Conservation (phyloP, 2,888 invertebrate species). For the Apamea anceps region DNA sequence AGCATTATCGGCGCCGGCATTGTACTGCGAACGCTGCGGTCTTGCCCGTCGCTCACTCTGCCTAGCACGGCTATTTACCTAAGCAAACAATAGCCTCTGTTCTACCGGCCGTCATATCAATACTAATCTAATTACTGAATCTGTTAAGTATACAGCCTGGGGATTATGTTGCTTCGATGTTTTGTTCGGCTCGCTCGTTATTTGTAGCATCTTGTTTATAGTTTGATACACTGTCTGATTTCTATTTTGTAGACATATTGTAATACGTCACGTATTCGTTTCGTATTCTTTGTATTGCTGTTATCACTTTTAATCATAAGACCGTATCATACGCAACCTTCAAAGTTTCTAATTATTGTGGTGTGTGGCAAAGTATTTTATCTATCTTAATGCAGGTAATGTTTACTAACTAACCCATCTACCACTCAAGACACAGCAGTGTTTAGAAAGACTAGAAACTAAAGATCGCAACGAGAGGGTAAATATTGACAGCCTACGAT, state of each 20-base stretch:
- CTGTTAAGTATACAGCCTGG: conserved; percentile 62
- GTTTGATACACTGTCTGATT: neutral
- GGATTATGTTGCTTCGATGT: conserved; percentile 35
- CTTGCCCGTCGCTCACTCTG: conserved; percentile 56
- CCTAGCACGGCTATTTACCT: conserved; percentile 70
- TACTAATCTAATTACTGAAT: conserved; percentile 77
- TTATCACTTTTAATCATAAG: neutral
- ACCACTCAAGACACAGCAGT: conserved; percentile 10
- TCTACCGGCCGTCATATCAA: conserved; percentile 73
- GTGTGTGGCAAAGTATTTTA: conserved; percentile 3
- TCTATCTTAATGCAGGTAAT: neutral
- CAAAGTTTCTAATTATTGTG: neutral
- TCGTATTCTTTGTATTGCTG: neutral
- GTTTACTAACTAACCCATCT: conserved; percentile 12
- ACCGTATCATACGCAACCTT: neutral
- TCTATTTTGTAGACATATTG: neutral
- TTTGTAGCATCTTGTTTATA: conserved; percentile 19
- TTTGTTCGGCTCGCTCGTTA: conserved; percentile 38
- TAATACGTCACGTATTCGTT: neutral
- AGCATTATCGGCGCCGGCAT: conserved; percentile 82
- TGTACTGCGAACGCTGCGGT: conserved; percentile 73
- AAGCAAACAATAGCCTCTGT: conserved; percentile 77
- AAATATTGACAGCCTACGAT: conserved; percentile 37
- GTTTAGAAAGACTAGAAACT: conserved; percentile 19
- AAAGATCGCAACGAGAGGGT: conserved; percentile 31